phyloP scores from a whole-genome alignment of 2,113 vertebrate species.

The Columba livia region DNA sequence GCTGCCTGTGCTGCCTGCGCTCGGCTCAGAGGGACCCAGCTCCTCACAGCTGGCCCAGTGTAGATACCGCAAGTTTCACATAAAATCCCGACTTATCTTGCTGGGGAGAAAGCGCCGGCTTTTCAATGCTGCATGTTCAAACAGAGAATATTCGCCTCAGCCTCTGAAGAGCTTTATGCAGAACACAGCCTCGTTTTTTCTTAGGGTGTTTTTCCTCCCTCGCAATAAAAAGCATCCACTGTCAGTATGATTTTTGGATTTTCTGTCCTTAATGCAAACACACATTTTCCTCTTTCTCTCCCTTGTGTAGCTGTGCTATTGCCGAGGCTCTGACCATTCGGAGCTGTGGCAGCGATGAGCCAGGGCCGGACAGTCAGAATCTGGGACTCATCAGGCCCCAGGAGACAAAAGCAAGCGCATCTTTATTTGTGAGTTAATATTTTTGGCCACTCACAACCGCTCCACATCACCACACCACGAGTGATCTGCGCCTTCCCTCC shows the following conservation, averaged over 20 bases:
- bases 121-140: background rate
- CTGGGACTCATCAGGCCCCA: rapidly evolving
- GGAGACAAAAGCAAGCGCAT: background rate
- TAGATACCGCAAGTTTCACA: background rate
- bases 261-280: background rate
- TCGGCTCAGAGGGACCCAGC: background rate
- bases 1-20: too few species aligned
- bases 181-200: background rate
- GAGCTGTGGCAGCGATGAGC: background rate
- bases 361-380: background rate
- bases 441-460: background rate
- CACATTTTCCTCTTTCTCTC: background rate
- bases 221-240: background rate
- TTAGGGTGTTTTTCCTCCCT: background rate
- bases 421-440: background rate
- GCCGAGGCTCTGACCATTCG: background rate
- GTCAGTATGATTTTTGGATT: background rate
- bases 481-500: background rate
- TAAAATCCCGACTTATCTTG: background rate
- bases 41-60: background rate
- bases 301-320: background rate
- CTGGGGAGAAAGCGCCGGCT: background rate
- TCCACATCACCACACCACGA: background rate
- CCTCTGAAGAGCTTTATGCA: background rate
- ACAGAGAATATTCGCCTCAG: background rate